Conservation (phyloP, 2,797 vertebrate genomes). For the Podarcis lilfordi region DNA sequence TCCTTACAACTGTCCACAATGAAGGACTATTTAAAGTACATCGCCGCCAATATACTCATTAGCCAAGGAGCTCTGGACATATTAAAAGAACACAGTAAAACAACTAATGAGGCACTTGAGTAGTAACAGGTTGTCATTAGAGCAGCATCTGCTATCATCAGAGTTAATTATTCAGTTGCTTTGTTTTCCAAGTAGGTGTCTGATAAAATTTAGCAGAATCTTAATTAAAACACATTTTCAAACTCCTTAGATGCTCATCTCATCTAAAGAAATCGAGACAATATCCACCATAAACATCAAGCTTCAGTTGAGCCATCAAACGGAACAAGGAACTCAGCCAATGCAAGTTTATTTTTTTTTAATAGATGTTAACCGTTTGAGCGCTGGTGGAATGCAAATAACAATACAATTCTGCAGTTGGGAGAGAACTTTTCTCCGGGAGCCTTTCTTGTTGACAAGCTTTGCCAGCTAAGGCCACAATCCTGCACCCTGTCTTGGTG, state of each 20-base stretch:
- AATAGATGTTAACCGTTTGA: constrained; percentile 66
- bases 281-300: constrained; percentile 84
- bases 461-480: neutral
- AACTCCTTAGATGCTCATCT: constrained; percentile 86
- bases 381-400: constrained; percentile 19
- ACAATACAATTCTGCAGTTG: neutral
- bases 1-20: constrained; percentile 41
- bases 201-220: constrained; percentile 89
- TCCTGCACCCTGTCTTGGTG: neutral
- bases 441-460: neutral
- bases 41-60: constrained; percentile 73
- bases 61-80: constrained; percentile 79
- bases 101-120: constrained; percentile 85
- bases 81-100: constrained; percentile 81
- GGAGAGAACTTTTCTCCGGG: neutral
- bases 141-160: constrained; percentile 90
- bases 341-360: constrained; percentile 50
- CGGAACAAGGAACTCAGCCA: constrained; percentile 76
- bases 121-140: constrained; percentile 90
- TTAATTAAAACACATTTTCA: constrained; percentile 89
- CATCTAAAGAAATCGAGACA: constrained; percentile 84
- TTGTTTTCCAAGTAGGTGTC: constrained; percentile 89
- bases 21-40: constrained; percentile 73
- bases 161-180: constrained; percentile 88
- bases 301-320: constrained; percentile 83